A percentile compares a stretch with the other conserved stretches of the same genome.
phyloP scores from a whole-genome alignment of 2,797 vertebrate species.

The Micrastur ruficollis region DNA sequence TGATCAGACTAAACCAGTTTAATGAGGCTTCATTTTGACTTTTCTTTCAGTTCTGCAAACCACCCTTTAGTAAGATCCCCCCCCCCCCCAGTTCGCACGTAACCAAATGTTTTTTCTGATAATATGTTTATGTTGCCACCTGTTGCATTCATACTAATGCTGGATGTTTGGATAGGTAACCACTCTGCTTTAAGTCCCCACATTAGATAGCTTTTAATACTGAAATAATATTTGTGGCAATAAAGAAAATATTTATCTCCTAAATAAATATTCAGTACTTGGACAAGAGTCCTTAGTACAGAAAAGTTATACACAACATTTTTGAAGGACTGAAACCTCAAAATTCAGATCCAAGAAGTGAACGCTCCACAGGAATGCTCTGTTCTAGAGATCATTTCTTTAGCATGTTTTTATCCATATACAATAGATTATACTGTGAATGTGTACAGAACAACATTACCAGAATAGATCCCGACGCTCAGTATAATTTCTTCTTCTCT shows the following conservation, averaged over 20 bases:
- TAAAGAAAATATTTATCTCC: not conserved
- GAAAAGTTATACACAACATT: not conserved
- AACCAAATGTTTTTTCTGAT: not conserved
- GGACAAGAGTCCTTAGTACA: not conserved
- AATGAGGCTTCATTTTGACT: constrained; percentile 40
- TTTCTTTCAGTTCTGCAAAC: constrained; percentile 32
- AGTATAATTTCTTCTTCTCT: not conserved
- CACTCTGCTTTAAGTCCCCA: not conserved
- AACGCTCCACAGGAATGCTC: not conserved
- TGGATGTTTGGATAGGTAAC: not conserved
- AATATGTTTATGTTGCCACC: not conserved
- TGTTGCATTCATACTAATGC: not conserved
- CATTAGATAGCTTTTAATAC: not conserved
- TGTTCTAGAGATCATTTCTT: not conserved
- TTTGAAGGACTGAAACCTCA: not conserved
- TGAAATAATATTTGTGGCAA: not conserved
- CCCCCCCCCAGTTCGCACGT: not conserved
- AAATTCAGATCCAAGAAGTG: not conserved
- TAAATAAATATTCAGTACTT: not conserved
- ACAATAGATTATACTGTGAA: not conserved
- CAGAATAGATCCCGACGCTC: not conserved
- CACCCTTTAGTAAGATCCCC: not conserved
- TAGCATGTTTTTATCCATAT: not conserved
- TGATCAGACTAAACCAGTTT: constrained; percentile 24
- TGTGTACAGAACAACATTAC: not conserved